A percentile compares a stretch with the other conserved stretches of the same genome.
phyloP scores from a whole-genome alignment of 1,140 invertebrate species.

The Dendrolimus kikuchii region DNA sequence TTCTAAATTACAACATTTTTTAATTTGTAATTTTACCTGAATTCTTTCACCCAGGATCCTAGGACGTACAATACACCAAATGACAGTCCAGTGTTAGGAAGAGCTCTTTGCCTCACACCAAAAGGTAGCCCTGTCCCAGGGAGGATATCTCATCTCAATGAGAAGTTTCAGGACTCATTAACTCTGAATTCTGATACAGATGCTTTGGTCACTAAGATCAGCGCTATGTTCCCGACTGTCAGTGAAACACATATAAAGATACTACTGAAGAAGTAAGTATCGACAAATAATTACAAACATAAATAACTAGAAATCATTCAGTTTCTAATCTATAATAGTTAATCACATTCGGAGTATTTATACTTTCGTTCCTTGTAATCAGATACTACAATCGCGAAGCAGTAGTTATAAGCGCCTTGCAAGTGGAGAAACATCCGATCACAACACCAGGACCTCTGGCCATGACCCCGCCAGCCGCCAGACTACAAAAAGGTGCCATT shows the following conservation, averaged over 20 bases:
- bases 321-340: too few species aligned
- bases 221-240: constrained; percentile 93
- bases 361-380: neutral
- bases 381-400: constrained; percentile 88
- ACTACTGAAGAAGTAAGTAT: constrained; percentile 88
- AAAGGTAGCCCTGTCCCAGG: constrained; percentile 63
- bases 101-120: constrained; percentile 70
- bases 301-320: too few species aligned
- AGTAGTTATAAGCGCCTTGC: constrained; percentile 92
- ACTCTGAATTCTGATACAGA: constrained; percentile 77
- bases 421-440: constrained; percentile 94
- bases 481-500: constrained; percentile 56
- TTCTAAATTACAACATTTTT: too few species aligned
- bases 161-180: constrained; percentile 79
- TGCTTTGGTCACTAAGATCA: constrained; percentile 84
- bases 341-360: too few species aligned
- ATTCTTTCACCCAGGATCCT: constrained; percentile 29
- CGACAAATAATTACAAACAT: neutral
- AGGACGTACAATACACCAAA: constrained; percentile 53
- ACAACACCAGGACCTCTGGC: constrained; percentile 86
- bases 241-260: constrained; percentile 90
- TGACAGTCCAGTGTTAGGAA: constrained; percentile 65
- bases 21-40: too few species aligned
- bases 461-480: constrained; percentile 76
- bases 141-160: constrained; percentile 64